These are phyloP conservation scores for Leistus spinibarbis DNA, from an alignment of 2,888 invertebrate genomes.

Conservation along the genomic window DNA sequence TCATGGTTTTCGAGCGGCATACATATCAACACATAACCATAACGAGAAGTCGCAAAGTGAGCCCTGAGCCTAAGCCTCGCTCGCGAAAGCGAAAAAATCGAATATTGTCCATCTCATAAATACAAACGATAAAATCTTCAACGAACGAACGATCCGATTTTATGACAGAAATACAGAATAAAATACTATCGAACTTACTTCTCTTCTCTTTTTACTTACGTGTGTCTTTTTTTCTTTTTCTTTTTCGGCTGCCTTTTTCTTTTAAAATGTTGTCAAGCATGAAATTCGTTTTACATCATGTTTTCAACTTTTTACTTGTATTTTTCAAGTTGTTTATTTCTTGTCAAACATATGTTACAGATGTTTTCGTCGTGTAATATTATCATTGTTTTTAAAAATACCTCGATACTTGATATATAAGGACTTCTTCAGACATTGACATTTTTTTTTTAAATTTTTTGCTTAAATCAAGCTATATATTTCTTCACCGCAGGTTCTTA, in stretches of 20 bases:
- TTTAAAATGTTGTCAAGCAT: background rate
- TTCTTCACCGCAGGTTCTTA: too few relatives aligned
- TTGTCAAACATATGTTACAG: background rate
- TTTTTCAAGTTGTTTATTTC: background rate
- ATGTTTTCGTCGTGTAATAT: background rate
- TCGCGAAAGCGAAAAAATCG: background rate
- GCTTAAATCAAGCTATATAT: background rate
- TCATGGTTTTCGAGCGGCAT: constrained; percentile 10
- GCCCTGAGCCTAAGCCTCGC: background rate
- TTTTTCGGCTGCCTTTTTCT: background rate
- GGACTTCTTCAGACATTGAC: background rate
- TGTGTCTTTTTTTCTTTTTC: too few relatives aligned
- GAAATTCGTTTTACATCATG: background rate
- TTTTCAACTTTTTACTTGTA: background rate
- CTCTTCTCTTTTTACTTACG: background rate
- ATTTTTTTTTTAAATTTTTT: background rate
- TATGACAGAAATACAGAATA: constrained; percentile 11
- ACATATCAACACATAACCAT: constrained; percentile 29
- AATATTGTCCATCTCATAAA: constrained; percentile 9
- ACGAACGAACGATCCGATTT: constrained; percentile 2
- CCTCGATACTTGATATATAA: background rate
- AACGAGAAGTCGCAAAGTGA: constrained; percentile 24
- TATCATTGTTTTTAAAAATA: background rate
- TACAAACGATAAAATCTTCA: constrained; percentile 4
- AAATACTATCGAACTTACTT: background rate